Base-by-base conservation (phyloP, 2,797 vertebrate species). In the Rhinoraja longicauda region DNA sequence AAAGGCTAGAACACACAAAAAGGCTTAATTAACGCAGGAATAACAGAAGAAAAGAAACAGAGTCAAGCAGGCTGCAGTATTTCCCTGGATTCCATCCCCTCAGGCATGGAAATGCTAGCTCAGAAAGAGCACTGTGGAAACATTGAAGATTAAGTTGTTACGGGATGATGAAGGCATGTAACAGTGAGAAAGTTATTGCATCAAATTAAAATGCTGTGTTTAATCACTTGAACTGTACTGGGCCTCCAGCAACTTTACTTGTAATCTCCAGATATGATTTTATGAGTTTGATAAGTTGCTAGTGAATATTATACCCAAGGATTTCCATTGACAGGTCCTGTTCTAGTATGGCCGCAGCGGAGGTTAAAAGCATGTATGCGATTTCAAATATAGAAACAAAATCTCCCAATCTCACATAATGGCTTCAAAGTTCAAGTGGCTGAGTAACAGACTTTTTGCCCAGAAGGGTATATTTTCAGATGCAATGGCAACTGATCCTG, bases 201-300 rank as follows among this genome's bases (percentile, higher is more conserved):
- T 26, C 67, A 72, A 91, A 72, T 64, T 45, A 72, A 91, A 91
- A 91, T 73, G 45, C 36, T 73, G 88, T 45, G 17, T 45, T 91
- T 91, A 91, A 91, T 91, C 88, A 70, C 32, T 91, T 12, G 88
- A 45, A 91, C 32, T 70, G 88, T 45, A 91, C 45, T 73, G 70
- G 36, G 88, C 88, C 67, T 91, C 67, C 45, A 67, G 67, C 32
- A 70, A 91, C 21, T 12, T 15, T 70, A 72, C 62, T 67, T 90
- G 32, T 90, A 90, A 90, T 90, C 88, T 91, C 67, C 36, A 91
- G 24, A 72, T 91, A 36, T 70, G 64, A 45, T 67, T 91, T 91
- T 73, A 64, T 72, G 67, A 73, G 88, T 2, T 29, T 86, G 82
- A 62, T 62, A 86, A n/a, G 12, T 29, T 86, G 29, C 13, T 29